Evolutionary conservation across 2,888 invertebrate genomes (phyloP), one percentile per base, ranked within the genome.

Genomic region (Drosophila quinaria): DNA sequence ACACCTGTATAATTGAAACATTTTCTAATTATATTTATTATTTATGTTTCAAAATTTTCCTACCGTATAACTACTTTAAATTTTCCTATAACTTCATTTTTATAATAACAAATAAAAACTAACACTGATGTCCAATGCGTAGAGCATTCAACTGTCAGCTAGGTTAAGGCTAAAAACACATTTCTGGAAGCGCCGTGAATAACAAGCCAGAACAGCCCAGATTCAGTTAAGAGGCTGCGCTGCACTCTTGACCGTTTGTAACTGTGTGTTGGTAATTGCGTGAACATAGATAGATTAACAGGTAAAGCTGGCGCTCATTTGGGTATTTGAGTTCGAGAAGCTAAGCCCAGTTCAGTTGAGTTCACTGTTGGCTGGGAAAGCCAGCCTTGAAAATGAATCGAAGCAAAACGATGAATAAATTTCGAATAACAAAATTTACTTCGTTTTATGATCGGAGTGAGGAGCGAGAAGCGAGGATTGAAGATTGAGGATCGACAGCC

Each of bases 381-480:
- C 78, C 88, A 87, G 76, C 86, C 89, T 88, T 89, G 72, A 80
- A 74, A 73, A 64, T 80, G 76, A 78, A 80, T 78, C 61, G 68
- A 62, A 60, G 54, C 47, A 52, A 52, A 89, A 75, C 73, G 77
- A 88, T 79, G 73, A 81, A 80, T 83, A 84, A 75, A 75, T 83
- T 82, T 80, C 10, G 50, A 47, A 35, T 9, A 42, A 8, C 8
- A 8, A 29, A 63, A 42, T 56, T 54, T 39, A 51, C 33, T 70
- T 61, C 60, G 29, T 65, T 74, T 76, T 74, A 79, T 52, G 76
- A 64, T 51, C 59, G 22, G n/a, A 55, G n/a, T 25, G 29, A 47
- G 51, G 37, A 54, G 17, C 19, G 35, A 25, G 22, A 35, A 35
- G 13, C 35, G 35, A 37, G 35, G 31, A 29, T 29, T 29, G 2